A percentile compares a stretch with the other conserved stretches of the same genome.
These are phyloP conservation scores for Tuberolachnus salignus DNA, from an alignment of 2,888 invertebrate species.

Conservation along the genomic window DNA sequence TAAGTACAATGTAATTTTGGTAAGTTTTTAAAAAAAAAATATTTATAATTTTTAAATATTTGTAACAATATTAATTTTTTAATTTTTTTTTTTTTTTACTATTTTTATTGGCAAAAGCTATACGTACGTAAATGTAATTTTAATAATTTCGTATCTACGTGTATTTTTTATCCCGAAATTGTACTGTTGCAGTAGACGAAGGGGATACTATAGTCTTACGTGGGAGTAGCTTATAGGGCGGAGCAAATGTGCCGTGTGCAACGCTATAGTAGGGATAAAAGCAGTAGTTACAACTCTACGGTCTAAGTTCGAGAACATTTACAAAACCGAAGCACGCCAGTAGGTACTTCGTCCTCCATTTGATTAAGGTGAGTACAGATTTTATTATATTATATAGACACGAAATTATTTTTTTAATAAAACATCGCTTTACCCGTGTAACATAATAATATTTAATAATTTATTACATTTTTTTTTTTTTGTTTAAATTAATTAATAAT, in stretches of 20 bases:
- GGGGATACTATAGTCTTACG: constrained; percentile 39
- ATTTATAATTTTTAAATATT: background rate
- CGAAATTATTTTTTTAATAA: too few relatives aligned
- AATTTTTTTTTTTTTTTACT: constrained; percentile 1
- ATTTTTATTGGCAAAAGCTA: constrained; percentile 30
- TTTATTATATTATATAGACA: background rate
- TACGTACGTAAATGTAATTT: constrained; percentile 2
- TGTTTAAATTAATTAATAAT: too few relatives aligned
- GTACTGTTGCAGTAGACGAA: constrained; percentile 24
- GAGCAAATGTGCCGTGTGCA: constrained; percentile 57
- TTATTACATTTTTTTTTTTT: background rate
- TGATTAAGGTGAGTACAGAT: constrained; percentile 36
- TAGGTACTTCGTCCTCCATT: background rate
- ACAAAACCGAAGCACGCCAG: constrained; percentile 48
- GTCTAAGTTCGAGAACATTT: constrained; percentile 47
- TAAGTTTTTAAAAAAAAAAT: too few relatives aligned
- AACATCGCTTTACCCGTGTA: too few relatives aligned
- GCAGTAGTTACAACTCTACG: constrained; percentile 39
- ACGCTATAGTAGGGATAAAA: constrained; percentile 53
- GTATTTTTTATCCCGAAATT: constrained; percentile 37
- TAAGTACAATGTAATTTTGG: too few relatives aligned
- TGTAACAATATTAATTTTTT: background rate
- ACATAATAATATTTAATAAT: background rate
- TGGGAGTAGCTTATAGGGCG: constrained; percentile 48
- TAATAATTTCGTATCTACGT: constrained; percentile 23